A percentile compares a stretch with the other conserved stretches of the same genome.
phyloP scores from a whole-genome alignment of 1,140 invertebrate species.

The Drosophila arawakana region DNA sequence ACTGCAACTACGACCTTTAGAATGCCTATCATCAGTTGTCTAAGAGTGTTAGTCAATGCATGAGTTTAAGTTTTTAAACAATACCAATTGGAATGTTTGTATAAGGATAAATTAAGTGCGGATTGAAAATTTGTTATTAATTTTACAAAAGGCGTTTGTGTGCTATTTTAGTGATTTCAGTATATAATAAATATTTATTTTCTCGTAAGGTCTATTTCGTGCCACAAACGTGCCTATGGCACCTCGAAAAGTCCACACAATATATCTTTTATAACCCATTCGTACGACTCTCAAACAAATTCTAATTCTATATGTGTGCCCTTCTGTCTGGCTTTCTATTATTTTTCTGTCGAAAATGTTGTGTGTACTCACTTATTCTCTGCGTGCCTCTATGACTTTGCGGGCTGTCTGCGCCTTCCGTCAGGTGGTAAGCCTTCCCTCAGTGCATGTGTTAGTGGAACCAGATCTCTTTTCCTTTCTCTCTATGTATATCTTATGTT shows the following conservation, averaged over 20 bases:
- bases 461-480: slow-evolving; percentile 30
- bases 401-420: slow-evolving; percentile 55
- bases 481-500: slow-evolving; percentile 43
- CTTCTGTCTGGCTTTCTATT: slow-evolving; percentile 16
- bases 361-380: slow-evolving; percentile 67
- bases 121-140: not conserved
- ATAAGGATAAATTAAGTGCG: not conserved
- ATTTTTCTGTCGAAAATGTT: slow-evolving; percentile 38
- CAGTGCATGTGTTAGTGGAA: slow-evolving; percentile 36
- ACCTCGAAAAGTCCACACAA: slow-evolving; percentile 37
- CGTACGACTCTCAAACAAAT: slow-evolving; percentile 2
- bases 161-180: not conserved
- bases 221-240: slow-evolving; percentile 11
- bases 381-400: slow-evolving; percentile 54
- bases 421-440: slow-evolving; percentile 70
- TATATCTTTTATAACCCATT: slow-evolving; percentile 39
- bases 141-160: not conserved
- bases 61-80: not conserved
- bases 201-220: not conserved
- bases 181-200: not conserved
- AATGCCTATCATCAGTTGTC: not conserved
- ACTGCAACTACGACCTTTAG: slow-evolving; percentile 29
- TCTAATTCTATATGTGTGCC: not conserved
- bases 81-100: not conserved
- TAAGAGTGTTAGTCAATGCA: not conserved